Percentiles rank a stretch among this genome's conserved stretches.
Evolutionary conservation across 2,113 vertebrate genomes (phyloP).

Genomic region (Bos indicus): DNA sequence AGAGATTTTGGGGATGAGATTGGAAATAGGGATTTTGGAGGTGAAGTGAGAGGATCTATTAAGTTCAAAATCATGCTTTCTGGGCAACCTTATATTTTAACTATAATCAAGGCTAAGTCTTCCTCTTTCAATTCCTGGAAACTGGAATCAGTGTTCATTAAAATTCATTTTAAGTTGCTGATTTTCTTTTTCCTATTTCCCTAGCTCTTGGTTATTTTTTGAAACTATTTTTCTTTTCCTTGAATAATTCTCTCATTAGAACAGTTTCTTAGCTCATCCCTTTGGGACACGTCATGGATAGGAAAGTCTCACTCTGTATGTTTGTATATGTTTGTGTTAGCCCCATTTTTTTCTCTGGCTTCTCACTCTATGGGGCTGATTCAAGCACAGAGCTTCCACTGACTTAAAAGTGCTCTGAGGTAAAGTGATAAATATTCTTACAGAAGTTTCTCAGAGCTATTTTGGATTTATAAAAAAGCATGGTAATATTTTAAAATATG

Average conservation of each 20-base stretch:
- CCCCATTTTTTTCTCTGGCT: conserved; percentile 6
- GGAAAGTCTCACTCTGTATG: neutral
- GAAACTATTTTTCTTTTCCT: neutral
- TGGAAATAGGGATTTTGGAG: neutral
- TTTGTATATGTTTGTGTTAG: conserved; percentile 35
- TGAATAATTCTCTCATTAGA: conserved; percentile 49
- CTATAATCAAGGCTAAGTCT: neutral
- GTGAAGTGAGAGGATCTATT: neutral
- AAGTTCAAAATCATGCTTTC: neutral
- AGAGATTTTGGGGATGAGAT: neutral
- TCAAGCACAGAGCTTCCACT: neutral
- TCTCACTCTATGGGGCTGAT: neutral
- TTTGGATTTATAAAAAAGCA: conserved; percentile 15
- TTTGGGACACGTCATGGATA: conserved; percentile 1
- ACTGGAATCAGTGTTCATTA: neutral
- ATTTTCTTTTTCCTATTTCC: conserved; percentile 3
- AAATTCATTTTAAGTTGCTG: conserved; percentile 25
- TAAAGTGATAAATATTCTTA: conserved; percentile 16
- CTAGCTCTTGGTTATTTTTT: conserved; percentile 13
- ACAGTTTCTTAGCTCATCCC: conserved; percentile 29
- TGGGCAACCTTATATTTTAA: neutral
- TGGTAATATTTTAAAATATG: conserved; percentile 32
- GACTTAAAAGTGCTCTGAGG: conserved; percentile 51
- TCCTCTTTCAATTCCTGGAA: neutral
- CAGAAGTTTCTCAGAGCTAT: conserved; percentile 42